These are phyloP conservation scores for Drosophila borborema DNA, from an alignment of 2,888 invertebrate genomes.

Conservation along the genomic window DNA sequence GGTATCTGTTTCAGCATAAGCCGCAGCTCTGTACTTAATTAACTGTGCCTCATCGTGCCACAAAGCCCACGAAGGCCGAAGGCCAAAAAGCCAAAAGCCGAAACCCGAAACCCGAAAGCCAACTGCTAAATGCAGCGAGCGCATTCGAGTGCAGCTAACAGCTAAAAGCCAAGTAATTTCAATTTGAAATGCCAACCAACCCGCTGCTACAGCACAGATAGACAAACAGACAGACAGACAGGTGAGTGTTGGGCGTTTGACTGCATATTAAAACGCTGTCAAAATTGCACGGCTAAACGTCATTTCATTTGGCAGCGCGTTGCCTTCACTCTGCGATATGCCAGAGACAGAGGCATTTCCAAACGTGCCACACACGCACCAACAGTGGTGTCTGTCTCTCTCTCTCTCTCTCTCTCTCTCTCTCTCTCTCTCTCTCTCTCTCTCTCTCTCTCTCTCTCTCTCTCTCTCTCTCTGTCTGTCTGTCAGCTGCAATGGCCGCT, in stretches of 20 bases:
- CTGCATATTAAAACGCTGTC: slow-evolving; percentile 75
- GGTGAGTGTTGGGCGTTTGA: slow-evolving; percentile 26
- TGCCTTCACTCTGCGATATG: slow-evolving; percentile 26
- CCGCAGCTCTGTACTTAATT: slow-evolving; percentile 47
- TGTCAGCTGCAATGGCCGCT: slow-evolving; percentile 50
- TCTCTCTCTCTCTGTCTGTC: not conserved
- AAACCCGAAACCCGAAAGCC: slow-evolving; percentile 19
- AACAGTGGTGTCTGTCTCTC: not conserved
- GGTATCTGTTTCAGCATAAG: slow-evolving; percentile 21
- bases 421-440: too few species aligned
- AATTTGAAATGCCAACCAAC: slow-evolving; percentile 48
- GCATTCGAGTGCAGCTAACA: slow-evolving; percentile 49
- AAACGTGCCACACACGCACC: slow-evolving; percentile 26
- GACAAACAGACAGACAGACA: not conserved
- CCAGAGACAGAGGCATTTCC: slow-evolving; percentile 22
- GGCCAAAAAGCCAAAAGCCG: slow-evolving; percentile 12
- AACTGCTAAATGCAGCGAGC: slow-evolving; percentile 28
- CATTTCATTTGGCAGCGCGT: slow-evolving; percentile 65
- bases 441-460: too few species aligned
- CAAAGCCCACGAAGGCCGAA: not conserved
- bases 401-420: too few species aligned
- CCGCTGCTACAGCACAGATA: slow-evolving; percentile 10
- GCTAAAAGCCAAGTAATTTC: slow-evolving; percentile 63
- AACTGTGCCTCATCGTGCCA: slow-evolving; percentile 52
- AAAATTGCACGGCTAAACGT: slow-evolving; percentile 75